Evolutionary conservation across 2,888 invertebrate genomes (phyloP), one percentile per base, ranked within the genome.

Genomic region (Hydriomena furcata): DNA sequence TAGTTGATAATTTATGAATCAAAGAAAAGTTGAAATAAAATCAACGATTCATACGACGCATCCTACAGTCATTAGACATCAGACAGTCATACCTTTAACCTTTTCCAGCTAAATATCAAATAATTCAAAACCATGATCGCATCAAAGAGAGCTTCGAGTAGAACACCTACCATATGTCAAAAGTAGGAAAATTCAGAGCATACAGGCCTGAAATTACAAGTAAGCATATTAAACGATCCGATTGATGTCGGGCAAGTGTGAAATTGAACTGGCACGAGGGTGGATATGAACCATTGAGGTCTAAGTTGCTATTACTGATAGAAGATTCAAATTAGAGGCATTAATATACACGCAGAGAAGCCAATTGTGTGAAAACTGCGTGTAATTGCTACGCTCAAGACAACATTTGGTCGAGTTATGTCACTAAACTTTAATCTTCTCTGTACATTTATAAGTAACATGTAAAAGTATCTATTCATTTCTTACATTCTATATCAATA

Each of bases 181-280:
- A 13, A 40, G 12, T 32, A 25, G 42, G 45, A 46, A 46, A 36
- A 43, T 40, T 47, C 20, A 37, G 34, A 45, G 48, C 47, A 43
- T 47, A 43, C 27, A 44, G 30, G 41, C 36, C 31, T 50, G 52
- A 46, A 48, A 51, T 51, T 53, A 51, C 60, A 57, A 58, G 54
- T 41, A 37, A 53, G 53, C 58, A 55, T 55, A 58, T 60, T 53
- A 52, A 61, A 63, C 60, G 61, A 63, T 62, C 56, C 63, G 66
- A 70, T 70, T 67, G 63, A 61, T 71, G 65, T 59, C 58, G 46
- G 62, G 61, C 60, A 53, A 63, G 64, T 69, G 70, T 70, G 68
- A 70, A 71, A 71, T 71, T 70, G 68, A 63, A 68, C 62, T 63
- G 58, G 56, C 58, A 56, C 43, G 56, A 47, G 56, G 45, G 52